Evolutionary conservation across 2,113 vertebrate genomes (phyloP), one percentile per base, ranked within the genome.

Genomic region (Arenaria interpres): DNA sequence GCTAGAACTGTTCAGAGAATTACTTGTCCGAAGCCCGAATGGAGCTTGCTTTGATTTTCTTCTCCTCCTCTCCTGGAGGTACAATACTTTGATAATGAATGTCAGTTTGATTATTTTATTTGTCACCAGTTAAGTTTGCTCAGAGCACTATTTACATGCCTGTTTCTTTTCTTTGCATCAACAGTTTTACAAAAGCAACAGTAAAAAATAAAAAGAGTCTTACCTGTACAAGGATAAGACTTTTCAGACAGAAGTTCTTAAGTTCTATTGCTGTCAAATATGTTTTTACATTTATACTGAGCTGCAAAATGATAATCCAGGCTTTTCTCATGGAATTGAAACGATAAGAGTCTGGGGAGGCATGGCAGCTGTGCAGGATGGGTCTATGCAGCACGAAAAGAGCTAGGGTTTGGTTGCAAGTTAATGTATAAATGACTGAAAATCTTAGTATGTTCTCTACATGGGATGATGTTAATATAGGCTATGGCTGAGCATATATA

Each of bases 401-500:
- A 80, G n/a, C 27, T 43, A 7, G 7, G 15, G 19, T 51, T 90
- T 41, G 33, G 7, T 54, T 72, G 41, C n/a, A 23, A 22, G 25
- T 68, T 90, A 45, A 37, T 20, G 24, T n/a, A 22, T 46, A 37
- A 37, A 48, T n/a, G 35, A 59, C 8, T 21, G 15, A 64, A 92
- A 63, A 76, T 25, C 27, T 73, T 54, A 4, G 10, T 43, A 7
- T 39, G 41, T 35, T 82, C 35, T 76, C 13, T 53, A 12, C 5
- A 2, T 39, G 18, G 37, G n/a, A 46, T 43, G 22, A 57, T 11
- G 6, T 28, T 71, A 21, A 20, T 32, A 15, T 4, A 41, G 10
- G 13, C 19, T 48, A 4, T 7, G 50, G 30, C 41, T 1, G 1
- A 69, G 50, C 25, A 17, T n/a, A 6, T 13, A 3, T 14, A 10